These are phyloP conservation scores for Globodera rostochiensis DNA, from an alignment of 1,140 invertebrate genomes.

Conservation along the genomic window DNA sequence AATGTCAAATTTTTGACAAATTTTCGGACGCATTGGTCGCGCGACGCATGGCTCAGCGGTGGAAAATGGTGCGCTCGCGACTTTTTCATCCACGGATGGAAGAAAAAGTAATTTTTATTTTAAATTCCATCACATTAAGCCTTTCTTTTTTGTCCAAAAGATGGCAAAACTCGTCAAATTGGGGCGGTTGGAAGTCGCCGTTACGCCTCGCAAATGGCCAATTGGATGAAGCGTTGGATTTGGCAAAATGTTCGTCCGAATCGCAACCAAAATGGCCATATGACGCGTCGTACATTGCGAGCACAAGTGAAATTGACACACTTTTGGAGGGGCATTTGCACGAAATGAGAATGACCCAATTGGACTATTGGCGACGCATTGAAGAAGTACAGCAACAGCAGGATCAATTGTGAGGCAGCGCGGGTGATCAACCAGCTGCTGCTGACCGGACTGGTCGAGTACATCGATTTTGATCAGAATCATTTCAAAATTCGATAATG, in stretches of 20 bases:
- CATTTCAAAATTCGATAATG: no score
- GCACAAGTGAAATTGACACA: not conserved
- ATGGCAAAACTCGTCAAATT: constrained; percentile 25
- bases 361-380: constrained; percentile 18
- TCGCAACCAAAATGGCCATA: constrained; percentile 6
- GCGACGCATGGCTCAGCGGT: constrained; percentile 49
- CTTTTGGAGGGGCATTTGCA: not conserved
- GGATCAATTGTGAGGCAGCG: not conserved
- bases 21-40: constrained; percentile 42
- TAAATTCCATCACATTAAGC: not conserved
- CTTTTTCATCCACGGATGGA: constrained; percentile 41
- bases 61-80: constrained; percentile 35
- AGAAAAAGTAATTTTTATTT: constrained; percentile 25
- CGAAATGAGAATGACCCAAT: constrained; percentile 18
- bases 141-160: not conserved
- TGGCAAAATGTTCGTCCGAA: not conserved
- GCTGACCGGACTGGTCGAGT: not conserved
- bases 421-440: not conserved
- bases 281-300: not conserved
- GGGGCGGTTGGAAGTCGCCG: constrained; percentile 22
- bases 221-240: not conserved
- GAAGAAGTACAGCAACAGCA: constrained; percentile 9
- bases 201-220: not conserved
- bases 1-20: constrained; percentile 16
- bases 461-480: not conserved